A percentile compares a stretch with the other conserved stretches of the same genome.
phyloP scores from a whole-genome alignment of 2,113 vertebrate genomes.

The Tachysurus fulvidraco region DNA sequence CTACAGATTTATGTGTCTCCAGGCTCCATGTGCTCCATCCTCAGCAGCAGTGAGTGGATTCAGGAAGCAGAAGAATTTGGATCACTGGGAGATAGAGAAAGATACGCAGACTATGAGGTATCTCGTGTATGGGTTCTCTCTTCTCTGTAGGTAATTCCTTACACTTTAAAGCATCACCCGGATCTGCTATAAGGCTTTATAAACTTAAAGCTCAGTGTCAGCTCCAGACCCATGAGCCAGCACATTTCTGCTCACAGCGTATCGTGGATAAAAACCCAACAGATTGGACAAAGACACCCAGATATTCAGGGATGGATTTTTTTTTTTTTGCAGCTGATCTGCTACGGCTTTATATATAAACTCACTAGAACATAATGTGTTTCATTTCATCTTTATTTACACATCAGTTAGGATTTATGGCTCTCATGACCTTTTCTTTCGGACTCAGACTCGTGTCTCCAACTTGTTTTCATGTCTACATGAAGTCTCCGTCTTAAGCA shows the following conservation, averaged over 20 bases:
- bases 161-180: neutral
- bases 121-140: neutral
- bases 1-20: too few relatives aligned
- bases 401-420: neutral
- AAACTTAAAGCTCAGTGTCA: neutral
- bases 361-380: neutral
- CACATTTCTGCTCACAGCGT: too few relatives aligned
- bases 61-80: too few relatives aligned
- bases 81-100: too few relatives aligned
- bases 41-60: too few relatives aligned
- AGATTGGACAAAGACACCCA: neutral
- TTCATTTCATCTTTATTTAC: neutral
- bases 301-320: neutral
- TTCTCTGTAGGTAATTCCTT: conserved; percentile 11
- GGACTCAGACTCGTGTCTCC: neutral
- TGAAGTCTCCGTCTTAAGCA: neutral
- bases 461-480: neutral
- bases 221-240: neutral
- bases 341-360: neutral
- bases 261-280: neutral
- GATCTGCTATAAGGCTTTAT: neutral
- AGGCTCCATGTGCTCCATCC: too few relatives aligned
- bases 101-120: too few relatives aligned
- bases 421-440: neutral
- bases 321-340: neutral